Evolutionary conservation across 2,113 vertebrate species (phyloP), one percentile per base, ranked within the genome.

Genomic region (Anarhynchus alexandrinus): DNA sequence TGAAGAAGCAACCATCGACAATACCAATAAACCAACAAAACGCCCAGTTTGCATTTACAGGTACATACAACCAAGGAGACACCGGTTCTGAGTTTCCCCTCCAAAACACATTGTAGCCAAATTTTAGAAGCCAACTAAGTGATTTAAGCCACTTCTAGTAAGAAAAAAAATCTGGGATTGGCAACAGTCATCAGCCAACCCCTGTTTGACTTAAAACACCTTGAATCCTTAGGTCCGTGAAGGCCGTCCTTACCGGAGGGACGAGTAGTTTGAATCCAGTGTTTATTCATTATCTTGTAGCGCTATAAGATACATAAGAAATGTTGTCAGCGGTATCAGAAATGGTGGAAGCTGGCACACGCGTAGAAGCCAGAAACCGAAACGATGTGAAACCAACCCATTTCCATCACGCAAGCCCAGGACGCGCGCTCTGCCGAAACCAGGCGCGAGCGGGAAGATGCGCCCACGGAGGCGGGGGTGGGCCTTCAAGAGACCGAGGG

Each of bases 71-170:
- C 49, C 45, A 72, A 82, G 78, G 89, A 88, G 82, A 95, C 62
- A 23, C 55, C 1, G 2, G 29, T 42, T 78, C 65, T 4, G 12
- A 92, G 72, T 72, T 71, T 83, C 55, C 20, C 71, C 72, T 97
- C 93, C 81, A 92, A 94, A 96, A 88, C 90, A 93, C 79, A 88
- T 27, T 20, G 43, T 1, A 90, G 86, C 70, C 79, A 92, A 92
- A 57, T 80, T 92, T 11, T 84, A 88, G 88, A 66, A 87, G 29
- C 9, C 3, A 1, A 59, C 69, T 93, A 93, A 97, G 69, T 66
- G 54, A 76, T n/a, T 93, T 87, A 89, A 96, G 52, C 86, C 79
- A 81, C 62, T 73, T 74, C 88, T 38, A 61, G 11, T 23, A 62
- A 32, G 61, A 94, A 96, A 77, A n/a, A 84, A 85, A 90, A 70